phyloP scores from a whole-genome alignment of 2,113 vertebrate species.

The Neolamprologus hecqui region DNA sequence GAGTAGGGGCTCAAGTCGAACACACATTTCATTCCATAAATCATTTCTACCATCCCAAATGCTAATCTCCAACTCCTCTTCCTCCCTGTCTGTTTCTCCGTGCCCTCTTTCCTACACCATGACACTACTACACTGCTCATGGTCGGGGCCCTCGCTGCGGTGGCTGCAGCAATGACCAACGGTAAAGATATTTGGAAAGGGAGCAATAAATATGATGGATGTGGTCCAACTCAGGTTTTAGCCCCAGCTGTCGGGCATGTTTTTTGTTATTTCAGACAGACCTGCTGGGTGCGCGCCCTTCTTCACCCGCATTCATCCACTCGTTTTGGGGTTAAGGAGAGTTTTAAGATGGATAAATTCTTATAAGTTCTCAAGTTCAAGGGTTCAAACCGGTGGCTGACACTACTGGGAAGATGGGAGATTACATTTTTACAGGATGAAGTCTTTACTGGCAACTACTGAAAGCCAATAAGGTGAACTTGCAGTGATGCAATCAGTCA shows the following conservation, averaged over 20 bases:
- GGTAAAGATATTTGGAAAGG: slow-evolving; percentile 49
- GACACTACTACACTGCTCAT: not conserved
- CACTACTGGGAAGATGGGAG: not conserved
- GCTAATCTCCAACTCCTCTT: slow-evolving; percentile 44
- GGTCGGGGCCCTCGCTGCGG: not conserved
- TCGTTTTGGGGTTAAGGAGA: not conserved
- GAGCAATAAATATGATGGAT: slow-evolving; percentile 74
- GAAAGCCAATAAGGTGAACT: not conserved
- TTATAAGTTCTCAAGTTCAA: slow-evolving; percentile 16
- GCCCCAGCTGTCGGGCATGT: slow-evolving; percentile 69
- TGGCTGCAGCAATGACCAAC: slow-evolving; percentile 19
- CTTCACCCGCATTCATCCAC: slow-evolving; percentile 11
- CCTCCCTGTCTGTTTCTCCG: slow-evolving; percentile 11
- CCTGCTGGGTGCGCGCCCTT: slow-evolving; percentile 32
- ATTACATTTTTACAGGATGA: slow-evolving; percentile 51
- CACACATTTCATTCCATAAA: slow-evolving; percentile 61
- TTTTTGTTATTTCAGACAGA: slow-evolving; percentile 62
- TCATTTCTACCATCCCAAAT: slow-evolving; percentile 46
- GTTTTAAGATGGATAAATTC: slow-evolving; percentile 35
- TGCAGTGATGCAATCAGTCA: not conserved
- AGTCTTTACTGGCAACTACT: slow-evolving; percentile 20
- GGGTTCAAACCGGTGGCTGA: slow-evolving; percentile 26
- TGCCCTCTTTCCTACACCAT: not conserved
- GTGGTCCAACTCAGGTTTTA: slow-evolving; percentile 42
- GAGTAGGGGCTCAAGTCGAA: slow-evolving; percentile 32